Conservation (phyloP, 2,797 vertebrate species). For the Pseudomugil tenellus region DNA sequence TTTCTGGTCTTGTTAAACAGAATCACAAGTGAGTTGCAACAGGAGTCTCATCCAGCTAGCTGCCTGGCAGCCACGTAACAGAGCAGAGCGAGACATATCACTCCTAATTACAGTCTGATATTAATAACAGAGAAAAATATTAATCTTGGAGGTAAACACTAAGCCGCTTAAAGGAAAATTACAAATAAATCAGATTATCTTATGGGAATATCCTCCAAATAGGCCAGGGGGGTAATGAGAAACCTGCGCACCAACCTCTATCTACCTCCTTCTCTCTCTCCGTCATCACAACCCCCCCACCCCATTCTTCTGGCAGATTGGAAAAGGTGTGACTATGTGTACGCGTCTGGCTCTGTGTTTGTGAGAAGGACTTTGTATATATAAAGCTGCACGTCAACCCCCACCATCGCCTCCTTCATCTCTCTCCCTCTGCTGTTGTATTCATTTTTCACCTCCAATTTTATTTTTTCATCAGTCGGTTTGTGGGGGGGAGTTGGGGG, state of each 20-base stretch:
- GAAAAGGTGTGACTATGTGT: conserved; percentile 69
- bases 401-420: conserved; percentile 25
- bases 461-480: conserved; percentile 84
- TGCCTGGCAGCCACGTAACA: conserved; percentile 66
- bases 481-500: conserved; percentile 34
- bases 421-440: conserved; percentile 59
- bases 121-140: conserved; percentile 84
- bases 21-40: conserved; percentile 49
- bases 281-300: conserved; percentile 60
- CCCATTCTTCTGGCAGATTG: conserved; percentile 58
- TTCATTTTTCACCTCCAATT: conserved; percentile 87
- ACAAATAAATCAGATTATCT: conserved; percentile 84
- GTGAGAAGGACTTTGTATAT: conserved; percentile 66
- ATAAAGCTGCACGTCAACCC: conserved; percentile 49
- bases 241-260: conserved; percentile 59
- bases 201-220: conserved; percentile 80
- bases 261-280: conserved; percentile 30
- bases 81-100: conserved; percentile 64
- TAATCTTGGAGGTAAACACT: conserved; percentile 84
- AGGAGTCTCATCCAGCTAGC: conserved; percentile 63
- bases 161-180: conserved; percentile 83
- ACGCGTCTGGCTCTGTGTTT: conserved; percentile 58
- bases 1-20: conserved; percentile 49
- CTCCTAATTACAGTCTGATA: conserved; percentile 83
- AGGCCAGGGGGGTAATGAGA: conserved; percentile 78